phyloP scores from a whole-genome alignment of 2,797 vertebrate species.

The Euphonia xanthogaster region DNA sequence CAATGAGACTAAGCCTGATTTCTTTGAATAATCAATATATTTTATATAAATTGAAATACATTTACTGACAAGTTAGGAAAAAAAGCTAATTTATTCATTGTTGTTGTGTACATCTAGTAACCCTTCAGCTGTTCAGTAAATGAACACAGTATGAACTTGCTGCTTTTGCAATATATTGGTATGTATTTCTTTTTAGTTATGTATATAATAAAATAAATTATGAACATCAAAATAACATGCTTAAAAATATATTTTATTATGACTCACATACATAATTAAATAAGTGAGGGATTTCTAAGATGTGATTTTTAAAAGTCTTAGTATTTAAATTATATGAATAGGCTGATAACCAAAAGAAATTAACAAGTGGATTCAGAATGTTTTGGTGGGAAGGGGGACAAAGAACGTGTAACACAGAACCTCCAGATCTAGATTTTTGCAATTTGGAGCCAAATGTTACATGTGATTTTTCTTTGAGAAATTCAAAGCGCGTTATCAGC shows the following conservation, averaged over 20 bases:
- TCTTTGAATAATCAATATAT: background rate
- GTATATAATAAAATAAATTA: background rate
- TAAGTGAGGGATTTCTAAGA: background rate
- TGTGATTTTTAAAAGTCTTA: background rate
- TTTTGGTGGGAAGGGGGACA: background rate
- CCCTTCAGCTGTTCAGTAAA: background rate
- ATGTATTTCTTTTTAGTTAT: background rate
- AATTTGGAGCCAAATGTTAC: background rate
- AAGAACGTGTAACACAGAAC: background rate
- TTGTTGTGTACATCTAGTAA: background rate
- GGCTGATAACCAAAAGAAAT: background rate
- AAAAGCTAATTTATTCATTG: background rate
- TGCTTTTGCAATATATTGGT: background rate
- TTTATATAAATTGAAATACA: background rate
- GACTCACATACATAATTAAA: background rate
- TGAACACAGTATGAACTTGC: background rate
- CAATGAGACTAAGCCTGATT: background rate
- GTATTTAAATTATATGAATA: background rate
- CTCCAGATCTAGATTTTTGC: background rate
- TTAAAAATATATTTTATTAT: background rate
- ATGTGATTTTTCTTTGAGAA: background rate
- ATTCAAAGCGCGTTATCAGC: background rate
- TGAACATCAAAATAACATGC: background rate
- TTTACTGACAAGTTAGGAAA: background rate
- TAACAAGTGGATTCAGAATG: background rate